phyloP scores from a whole-genome alignment of 2,113 vertebrate genomes.

The Bos javanicus region DNA sequence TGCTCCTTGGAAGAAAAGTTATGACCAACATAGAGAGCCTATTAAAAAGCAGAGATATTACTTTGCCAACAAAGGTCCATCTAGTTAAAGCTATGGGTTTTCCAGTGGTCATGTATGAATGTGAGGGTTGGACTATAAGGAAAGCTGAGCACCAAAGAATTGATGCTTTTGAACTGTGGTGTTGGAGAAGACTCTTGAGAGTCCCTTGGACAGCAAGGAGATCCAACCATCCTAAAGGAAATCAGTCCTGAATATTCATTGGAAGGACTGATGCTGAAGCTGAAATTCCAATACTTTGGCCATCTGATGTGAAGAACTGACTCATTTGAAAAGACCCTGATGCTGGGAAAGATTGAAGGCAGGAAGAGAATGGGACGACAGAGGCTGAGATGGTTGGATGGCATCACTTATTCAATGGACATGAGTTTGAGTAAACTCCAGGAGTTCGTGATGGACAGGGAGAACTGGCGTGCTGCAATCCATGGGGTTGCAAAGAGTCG shows the following conservation, averaged over 20 bases:
- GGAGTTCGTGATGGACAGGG: neutral
- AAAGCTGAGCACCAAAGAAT: neutral
- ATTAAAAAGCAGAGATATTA: neutral
- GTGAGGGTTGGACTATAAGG: neutral
- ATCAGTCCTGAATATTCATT: neutral
- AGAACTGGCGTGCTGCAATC: neutral
- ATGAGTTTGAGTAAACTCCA: neutral
- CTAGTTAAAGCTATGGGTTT: neutral
- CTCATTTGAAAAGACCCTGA: neutral
- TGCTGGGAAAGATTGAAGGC: neutral
- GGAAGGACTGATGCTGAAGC: neutral
- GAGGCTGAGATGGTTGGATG: neutral
- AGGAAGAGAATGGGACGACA: neutral
- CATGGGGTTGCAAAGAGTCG: neutral
- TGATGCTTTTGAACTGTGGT: neutral
- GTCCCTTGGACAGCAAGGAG: neutral
- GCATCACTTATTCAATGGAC: neutral
- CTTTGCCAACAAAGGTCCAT: neutral
- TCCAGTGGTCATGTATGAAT: neutral
- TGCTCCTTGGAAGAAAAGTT: neutral
- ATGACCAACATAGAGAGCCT: neutral
- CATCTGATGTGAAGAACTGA: neutral
- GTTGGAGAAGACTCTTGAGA: neutral
- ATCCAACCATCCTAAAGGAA: neutral
- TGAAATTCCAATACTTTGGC: neutral